These are phyloP conservation scores for Festucalex cinctus DNA, from an alignment of 2,113 vertebrate species.

Conservation along the genomic window DNA sequence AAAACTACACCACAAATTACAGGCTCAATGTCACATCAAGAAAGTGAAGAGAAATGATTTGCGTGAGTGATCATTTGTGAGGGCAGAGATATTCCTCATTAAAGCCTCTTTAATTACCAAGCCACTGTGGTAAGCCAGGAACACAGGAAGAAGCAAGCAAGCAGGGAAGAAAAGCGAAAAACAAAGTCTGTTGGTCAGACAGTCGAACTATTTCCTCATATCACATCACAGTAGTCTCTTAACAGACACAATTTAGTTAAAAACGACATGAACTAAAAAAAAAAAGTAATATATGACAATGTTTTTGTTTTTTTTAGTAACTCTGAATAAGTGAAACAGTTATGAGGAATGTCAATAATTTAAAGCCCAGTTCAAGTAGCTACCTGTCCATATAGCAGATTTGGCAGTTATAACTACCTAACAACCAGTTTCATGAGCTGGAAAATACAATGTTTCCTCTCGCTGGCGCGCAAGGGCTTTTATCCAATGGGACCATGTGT, in stretches of 20 bases:
- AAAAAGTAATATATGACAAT: background rate
- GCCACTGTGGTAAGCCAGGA: background rate
- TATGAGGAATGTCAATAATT: slow-evolving; percentile 31
- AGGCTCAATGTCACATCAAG: background rate
- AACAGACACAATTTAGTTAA: background rate
- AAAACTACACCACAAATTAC: background rate
- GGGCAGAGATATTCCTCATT: background rate
- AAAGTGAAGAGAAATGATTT: background rate
- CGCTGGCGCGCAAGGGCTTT: slow-evolving; percentile 43
- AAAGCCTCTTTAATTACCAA: slow-evolving; percentile 3
- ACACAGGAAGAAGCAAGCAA: background rate
- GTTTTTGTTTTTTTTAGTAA: background rate
- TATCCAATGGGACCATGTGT: slow-evolving; percentile 64
- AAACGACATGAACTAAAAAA: background rate
- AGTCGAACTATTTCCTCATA: background rate
- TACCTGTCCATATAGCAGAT: slow-evolving; percentile 28
- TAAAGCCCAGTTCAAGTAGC: slow-evolving; percentile 36
- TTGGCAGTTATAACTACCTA: slow-evolving; percentile 58
- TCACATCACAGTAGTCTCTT: background rate
- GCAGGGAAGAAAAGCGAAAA: background rate
- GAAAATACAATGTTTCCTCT: slow-evolving; percentile 67
- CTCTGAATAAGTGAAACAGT: background rate
- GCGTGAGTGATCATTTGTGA: background rate
- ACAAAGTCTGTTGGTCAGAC: background rate
- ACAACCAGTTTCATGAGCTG: slow-evolving; percentile 34